These are phyloP conservation scores for Mylabris phalerata DNA, from an alignment of 1,140 invertebrate species.

Conservation along the genomic window DNA sequence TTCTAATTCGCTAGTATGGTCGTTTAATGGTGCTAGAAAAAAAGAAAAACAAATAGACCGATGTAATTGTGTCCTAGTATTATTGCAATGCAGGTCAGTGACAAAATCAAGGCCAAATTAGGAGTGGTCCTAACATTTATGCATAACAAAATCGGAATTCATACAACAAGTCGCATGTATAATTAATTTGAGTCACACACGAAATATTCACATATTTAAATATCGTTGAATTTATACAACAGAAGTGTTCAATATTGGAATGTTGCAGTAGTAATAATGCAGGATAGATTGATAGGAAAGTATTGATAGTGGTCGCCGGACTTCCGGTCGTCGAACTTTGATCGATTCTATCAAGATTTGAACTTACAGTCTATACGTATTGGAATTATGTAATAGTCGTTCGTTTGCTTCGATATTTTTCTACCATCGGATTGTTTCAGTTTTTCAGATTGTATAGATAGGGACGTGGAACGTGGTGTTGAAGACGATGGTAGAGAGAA, in stretches of 20 bases:
- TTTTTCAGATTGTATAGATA: too few relatives aligned
- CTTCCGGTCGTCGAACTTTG: slow-evolving; percentile 2
- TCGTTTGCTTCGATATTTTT: too few relatives aligned
- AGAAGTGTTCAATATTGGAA: background rate
- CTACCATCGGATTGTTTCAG: too few relatives aligned
- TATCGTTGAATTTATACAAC: too few relatives aligned
- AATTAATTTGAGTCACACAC: slow-evolving; percentile 1
- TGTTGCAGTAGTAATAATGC: too few relatives aligned
- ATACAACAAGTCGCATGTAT: slow-evolving; percentile 4
- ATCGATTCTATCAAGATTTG: too few relatives aligned
- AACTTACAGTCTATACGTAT: too few relatives aligned
- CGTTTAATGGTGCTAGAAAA: slow-evolving; percentile 36
- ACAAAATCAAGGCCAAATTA: slow-evolving; percentile 16
- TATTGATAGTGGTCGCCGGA: background rate
- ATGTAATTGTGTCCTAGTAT: slow-evolving; percentile 4
- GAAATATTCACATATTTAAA: too few relatives aligned
- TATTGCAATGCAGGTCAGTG: slow-evolving; percentile 16
- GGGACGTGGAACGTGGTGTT: too few relatives aligned
- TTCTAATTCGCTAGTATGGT: slow-evolving; percentile 38
- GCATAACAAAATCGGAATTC: slow-evolving; percentile 14
- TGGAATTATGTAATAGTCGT: too few relatives aligned
- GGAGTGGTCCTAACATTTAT: slow-evolving; percentile 13
- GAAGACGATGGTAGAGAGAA: too few relatives aligned
- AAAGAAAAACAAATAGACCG: slow-evolving; percentile 13
- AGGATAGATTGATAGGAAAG: background rate